Base-by-base conservation (phyloP, 2,797 vertebrate genomes). In the Gambelia wislizenii region DNA sequence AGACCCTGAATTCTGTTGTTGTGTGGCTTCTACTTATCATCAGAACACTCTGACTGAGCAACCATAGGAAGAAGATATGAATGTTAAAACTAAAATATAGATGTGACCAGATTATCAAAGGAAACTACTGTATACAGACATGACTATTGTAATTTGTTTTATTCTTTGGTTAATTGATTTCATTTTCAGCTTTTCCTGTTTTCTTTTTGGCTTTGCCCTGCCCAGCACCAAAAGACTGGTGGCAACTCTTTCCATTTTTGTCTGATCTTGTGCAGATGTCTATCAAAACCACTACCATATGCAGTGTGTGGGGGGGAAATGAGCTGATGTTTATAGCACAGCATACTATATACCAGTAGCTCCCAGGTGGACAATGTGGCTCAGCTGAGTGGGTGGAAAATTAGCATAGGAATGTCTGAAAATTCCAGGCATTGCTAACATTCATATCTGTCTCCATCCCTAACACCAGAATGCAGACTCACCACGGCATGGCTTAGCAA, bases 291-390 rank as follows among this genome's bases (percentile, higher is more conserved):
- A 83, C 61, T 47, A 44, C 14, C 54, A 61, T 67, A 44, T 25
- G 61, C 74, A 27, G 49, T 36, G 22, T 25, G 61, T n/a, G 36
- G 18, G 86, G 85, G 8, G 1, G 47, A 80, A 72, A 88, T 54
- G 78, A 86, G 4, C 59, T n/a, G 39, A 76, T 0, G 0, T 74
- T 89, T 85, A 86, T 0, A 0, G 85, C 72, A 54, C 22, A 85
- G n/a, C 64, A 90, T 83, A 87, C 33, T n/a, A 77, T 87, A 86
- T 52, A 61, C 33, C 79, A 74, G 84, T 42, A 44, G 1, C 72
- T 91, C 87, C 75, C 87, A 89, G 87, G 84, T 85, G 39, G 72
- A 72, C 90, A 93, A 82, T 6, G 27, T 64, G 87, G 54, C 39
- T 85, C 39, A 74, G 14, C 13, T 81, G 30, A 56, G 25, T n/a